Evolutionary conservation across 2,797 vertebrate species (phyloP).

Genomic region (Jordanella pulchra): DNA sequence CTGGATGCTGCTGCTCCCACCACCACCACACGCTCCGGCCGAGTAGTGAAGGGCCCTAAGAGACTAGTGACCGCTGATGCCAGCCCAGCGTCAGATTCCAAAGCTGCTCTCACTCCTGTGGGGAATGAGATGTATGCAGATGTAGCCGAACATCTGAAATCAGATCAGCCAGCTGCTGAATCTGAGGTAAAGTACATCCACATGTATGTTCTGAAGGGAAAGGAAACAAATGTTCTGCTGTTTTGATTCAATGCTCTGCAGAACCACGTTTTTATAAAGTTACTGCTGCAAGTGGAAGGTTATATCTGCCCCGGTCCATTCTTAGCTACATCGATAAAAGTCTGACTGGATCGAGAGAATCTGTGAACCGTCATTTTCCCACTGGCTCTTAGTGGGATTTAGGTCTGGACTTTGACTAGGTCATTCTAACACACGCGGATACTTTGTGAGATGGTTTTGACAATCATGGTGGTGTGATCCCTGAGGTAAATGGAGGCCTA

Average conservation of each 20-base stretch:
- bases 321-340: background rate
- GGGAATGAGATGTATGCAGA: slow-evolving; percentile 33
- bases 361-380: background rate
- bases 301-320: background rate
- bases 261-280: background rate
- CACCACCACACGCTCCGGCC: slow-evolving; percentile 80
- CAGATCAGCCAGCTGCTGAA: slow-evolving; percentile 32
- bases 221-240: background rate
- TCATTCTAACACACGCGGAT: background rate
- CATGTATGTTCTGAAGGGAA: background rate
- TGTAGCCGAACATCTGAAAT: slow-evolving; percentile 26
- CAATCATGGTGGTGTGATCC: too few species aligned
- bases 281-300: too few species aligned
- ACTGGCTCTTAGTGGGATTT: background rate
- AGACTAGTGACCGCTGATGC: slow-evolving; percentile 65
- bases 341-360: background rate
- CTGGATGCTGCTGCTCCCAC: slow-evolving; percentile 31
- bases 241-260: background rate
- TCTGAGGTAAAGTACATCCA: slow-evolving; percentile 46
- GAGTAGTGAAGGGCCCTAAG: slow-evolving; percentile 78
- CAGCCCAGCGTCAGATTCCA: slow-evolving; percentile 24
- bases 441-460: too few species aligned
- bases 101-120: slow-evolving; percentile 1
- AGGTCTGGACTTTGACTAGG: background rate
- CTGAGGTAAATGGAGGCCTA: too few species aligned